Conservation (phyloP, 1,140 invertebrate genomes). For the Ylistrum balloti region DNA sequence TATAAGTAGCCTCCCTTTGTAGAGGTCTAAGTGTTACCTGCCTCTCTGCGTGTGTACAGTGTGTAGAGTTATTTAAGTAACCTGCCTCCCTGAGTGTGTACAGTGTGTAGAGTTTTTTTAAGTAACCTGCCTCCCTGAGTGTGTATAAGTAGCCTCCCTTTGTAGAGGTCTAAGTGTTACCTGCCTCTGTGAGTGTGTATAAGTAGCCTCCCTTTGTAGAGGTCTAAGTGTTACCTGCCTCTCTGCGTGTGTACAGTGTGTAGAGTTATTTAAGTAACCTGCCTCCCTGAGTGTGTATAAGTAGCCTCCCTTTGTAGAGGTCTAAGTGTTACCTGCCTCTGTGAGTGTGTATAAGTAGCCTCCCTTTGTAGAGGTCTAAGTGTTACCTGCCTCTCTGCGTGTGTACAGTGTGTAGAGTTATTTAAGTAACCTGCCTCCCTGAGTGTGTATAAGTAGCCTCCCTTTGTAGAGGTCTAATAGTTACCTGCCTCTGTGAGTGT, state of each 20-base stretch:
- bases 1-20: no score
- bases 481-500: not conserved
- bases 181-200: no score
- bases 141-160: not conserved
- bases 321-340: conserved; percentile 92
- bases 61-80: not conserved
- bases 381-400: not conserved
- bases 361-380: no score
- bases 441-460: not conserved
- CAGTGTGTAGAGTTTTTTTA: not conserved
- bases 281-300: conserved; percentile 83
- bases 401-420: no score
- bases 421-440: no score
- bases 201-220: conserved; percentile 77
- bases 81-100: not conserved
- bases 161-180: not conserved
- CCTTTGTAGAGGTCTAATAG: not conserved
- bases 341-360: no score
- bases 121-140: no score
- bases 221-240: conserved; percentile 93
- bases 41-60: not conserved
- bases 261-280: conserved; percentile 83
- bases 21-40: no score
- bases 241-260: no score
- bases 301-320: conserved; percentile 88